Evolutionary conservation across 2,888 invertebrate species (phyloP), one percentile per base, ranked within the genome.

Genomic region (Idaea straminata): DNA sequence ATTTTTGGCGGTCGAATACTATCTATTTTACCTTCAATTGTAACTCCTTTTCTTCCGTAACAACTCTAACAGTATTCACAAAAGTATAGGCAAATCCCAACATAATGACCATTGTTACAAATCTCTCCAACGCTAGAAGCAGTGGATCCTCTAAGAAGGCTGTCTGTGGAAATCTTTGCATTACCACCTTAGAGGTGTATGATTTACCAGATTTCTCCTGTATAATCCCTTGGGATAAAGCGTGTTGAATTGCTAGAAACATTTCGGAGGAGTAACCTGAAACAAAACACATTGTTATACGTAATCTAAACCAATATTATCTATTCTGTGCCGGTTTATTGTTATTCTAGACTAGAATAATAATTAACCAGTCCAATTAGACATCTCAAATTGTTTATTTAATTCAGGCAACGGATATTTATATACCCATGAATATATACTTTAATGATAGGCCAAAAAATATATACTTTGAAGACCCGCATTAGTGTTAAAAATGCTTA

Each of bases 11-110:
- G n/a, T 13, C 5, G 57, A 13, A 38, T 13, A 13, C 6, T 13
- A 47, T 13, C 7, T 0, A 47, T 47, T 47, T 71, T 84, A 95
- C 96, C 94, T 96, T 96, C 57, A 96, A 84, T 76, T 95, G 95
- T 71, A 94, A 93, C 80, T 97, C 97, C 81, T 97, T 97, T 80
- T 97, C 97, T 57, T 94, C 94, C 0, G 96, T 95, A 38, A 97
- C 94, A 62, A 94, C 94, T 86, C 96, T 95, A 6, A 96, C 96
- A 36, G 96, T 96, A 79, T 96, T 96, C 15, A 97, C 95, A 72
- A 96, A 96, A 0, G 96, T 95, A 82, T 97, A 97, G 4, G 96
- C 95, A 80, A 97, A 97, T 79, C 97, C 96, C 61, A 98, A 87
- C 92, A 97, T 94, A 38, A 98, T 93, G 58, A 98, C 95, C 74